Conservation (phyloP, 2,888 invertebrate genomes). For the Eudasyphora cyanicolor region DNA sequence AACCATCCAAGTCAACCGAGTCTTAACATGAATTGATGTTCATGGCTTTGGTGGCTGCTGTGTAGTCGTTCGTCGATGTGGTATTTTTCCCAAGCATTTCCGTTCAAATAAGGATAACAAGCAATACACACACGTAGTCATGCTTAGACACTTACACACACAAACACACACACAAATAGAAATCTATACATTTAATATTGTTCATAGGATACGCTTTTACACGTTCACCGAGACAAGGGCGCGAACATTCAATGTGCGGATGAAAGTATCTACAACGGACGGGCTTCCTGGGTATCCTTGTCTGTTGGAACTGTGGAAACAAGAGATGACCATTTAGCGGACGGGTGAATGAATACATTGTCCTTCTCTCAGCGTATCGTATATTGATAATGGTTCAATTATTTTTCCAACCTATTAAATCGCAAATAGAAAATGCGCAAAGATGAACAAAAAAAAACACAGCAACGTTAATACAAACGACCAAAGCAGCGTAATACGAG, state of each 20-base stretch:
- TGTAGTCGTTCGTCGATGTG: constrained; percentile 14
- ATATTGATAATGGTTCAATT: constrained; percentile 83
- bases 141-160: constrained; percentile 2
- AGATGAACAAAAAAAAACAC: background rate
- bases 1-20: background rate
- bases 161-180: background rate
- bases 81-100: constrained; percentile 23
- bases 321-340: constrained; percentile 32
- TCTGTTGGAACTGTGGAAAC: constrained; percentile 6
- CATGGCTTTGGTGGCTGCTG: constrained; percentile 4
- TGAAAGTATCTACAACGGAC: background rate
- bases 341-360: constrained; percentile 42
- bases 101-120: constrained; percentile 26
- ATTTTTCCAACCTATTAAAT: constrained; percentile 90
- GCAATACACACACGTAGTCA: background rate
- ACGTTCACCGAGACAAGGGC: constrained; percentile 26
- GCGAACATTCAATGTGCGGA: constrained; percentile 4
- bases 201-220: background rate
- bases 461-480: background rate
- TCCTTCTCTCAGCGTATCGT: constrained; percentile 16
- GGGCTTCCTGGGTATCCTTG: background rate
- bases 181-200: background rate
- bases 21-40: constrained; percentile 27
- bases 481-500: background rate
- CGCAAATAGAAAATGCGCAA: constrained; percentile 77